Percentiles rank a stretch among this genome's conserved stretches.
Conservation (phyloP, 2,888 invertebrate species). For the Chironomus riparius region DNA sequence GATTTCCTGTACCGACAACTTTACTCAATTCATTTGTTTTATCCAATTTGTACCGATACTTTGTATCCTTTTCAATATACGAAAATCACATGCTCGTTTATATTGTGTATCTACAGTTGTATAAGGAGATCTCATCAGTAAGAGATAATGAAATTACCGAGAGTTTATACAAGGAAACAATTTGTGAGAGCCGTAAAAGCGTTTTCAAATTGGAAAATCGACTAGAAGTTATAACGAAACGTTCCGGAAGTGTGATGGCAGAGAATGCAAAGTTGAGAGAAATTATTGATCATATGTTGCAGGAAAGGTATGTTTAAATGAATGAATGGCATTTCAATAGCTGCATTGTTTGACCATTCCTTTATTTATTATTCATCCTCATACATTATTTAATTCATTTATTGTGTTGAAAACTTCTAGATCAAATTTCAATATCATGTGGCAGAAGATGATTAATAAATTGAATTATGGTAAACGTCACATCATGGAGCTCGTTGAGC, state of each 20-base stretch:
- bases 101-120: slow-evolving; percentile 32
- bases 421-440: slow-evolving; percentile 70
- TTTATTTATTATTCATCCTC: background rate
- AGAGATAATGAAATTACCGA: slow-evolving; percentile 44
- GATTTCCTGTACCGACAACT: too few relatives aligned
- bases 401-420: slow-evolving; percentile 39
- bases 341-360: background rate
- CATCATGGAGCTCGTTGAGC: slow-evolving; percentile 78
- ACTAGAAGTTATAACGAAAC: slow-evolving; percentile 64
- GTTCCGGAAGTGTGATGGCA: slow-evolving; percentile 64
- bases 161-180: slow-evolving; percentile 43
- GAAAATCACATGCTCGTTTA: background rate
- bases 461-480: slow-evolving; percentile 69
- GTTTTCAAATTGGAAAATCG: slow-evolving; percentile 63
- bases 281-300: slow-evolving; percentile 71
- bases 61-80: background rate
- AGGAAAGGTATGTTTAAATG: slow-evolving; percentile 57
- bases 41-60: background rate
- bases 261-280: slow-evolving; percentile 63
- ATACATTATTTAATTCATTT: too few relatives aligned
- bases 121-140: slow-evolving; percentile 38
- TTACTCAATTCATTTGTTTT: background rate
- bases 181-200: slow-evolving; percentile 41
- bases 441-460: slow-evolving; percentile 66
- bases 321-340: background rate